Evolutionary conservation across 2,113 vertebrate genomes (phyloP).

Genomic region (Anarrhichthys ocellatus): DNA sequence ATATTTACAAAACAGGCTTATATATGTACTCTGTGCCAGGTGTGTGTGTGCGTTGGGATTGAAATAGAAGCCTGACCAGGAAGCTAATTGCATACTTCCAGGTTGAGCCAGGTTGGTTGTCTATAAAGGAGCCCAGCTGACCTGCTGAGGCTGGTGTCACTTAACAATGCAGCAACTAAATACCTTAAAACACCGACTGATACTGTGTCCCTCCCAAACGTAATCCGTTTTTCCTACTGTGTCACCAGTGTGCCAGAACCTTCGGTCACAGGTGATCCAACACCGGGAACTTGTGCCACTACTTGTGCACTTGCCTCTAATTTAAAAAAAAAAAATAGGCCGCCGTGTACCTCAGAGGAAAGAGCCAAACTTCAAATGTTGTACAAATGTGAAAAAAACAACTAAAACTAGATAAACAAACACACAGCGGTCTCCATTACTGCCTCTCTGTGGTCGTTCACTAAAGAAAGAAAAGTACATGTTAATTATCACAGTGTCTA

Average conservation of each 20-base stretch:
- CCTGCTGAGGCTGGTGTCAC: background rate
- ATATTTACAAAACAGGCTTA: no score
- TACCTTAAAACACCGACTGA: background rate
- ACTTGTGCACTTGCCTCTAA: constrained; percentile 35
- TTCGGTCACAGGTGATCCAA: constrained; percentile 10
- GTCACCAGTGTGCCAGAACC: constrained; percentile 27
- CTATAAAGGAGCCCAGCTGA: background rate
- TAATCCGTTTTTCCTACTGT: constrained; percentile 21
- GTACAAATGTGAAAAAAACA: background rate
- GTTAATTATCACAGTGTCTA: constrained; percentile 3
- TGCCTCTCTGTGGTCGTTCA: background rate
- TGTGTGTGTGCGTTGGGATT: no score
- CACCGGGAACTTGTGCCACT: constrained; percentile 24
- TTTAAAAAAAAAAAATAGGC: constrained; percentile 18
- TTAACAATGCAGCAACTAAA: background rate
- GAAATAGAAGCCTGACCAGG: background rate
- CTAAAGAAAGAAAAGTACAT: background rate
- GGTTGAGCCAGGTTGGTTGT: background rate
- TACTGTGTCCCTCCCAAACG: background rate
- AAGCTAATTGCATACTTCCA: background rate
- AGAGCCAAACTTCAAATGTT: background rate
- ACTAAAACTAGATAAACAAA: background rate
- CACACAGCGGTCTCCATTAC: background rate
- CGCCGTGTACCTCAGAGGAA: constrained; percentile 2
- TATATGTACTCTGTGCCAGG: no score